Conservation (phyloP, 35 echinoderm and acorn worm genomes). For the Apostichopus japonicus region DNA sequence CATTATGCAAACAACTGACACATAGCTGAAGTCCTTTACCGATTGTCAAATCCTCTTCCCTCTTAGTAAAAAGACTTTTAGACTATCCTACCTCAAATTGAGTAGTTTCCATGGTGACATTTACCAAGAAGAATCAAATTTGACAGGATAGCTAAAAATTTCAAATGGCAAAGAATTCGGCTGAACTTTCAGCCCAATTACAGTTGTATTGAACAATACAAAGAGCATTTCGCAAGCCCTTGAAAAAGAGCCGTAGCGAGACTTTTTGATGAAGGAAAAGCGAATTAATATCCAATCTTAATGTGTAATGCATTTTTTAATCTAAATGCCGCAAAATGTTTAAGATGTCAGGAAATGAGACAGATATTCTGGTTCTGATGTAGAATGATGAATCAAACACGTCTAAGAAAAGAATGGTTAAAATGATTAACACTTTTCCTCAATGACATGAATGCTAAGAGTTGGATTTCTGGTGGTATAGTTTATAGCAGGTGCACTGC, state of each 20-base stretch:
- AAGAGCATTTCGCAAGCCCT: background rate
- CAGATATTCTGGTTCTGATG: no score
- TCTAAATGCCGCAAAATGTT: background rate
- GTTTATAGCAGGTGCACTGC: no score
- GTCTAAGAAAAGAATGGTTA: no score
- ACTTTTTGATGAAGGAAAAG: background rate
- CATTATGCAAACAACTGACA: constrained; percentile 41
- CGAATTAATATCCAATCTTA: constrained; percentile 12
- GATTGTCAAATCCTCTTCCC: background rate
- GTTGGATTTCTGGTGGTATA: no score
- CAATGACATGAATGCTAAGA: no score
- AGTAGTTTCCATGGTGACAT: constrained; percentile 21
- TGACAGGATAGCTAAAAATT: constrained; percentile 4
- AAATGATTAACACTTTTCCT: no score
- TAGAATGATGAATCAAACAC: no score
- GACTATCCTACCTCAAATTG: background rate
- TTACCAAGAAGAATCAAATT: constrained; percentile 13
- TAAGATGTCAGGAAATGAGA: background rate
- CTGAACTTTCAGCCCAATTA: constrained; percentile 22
- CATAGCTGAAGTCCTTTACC: constrained; percentile 7
- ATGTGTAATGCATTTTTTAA: constrained; percentile 4
- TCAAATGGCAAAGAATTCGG: constrained; percentile 11
- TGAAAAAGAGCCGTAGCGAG: constrained; percentile 1
- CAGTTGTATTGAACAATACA: background rate
- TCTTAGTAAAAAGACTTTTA: background rate